Conservation (phyloP, 2,113 vertebrate species). For the rat (Rattus norvegicus) region GRCr8 NC_086022.1:161603501-161604000, state of each 20-base stretch:
- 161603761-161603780: background rate
- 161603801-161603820: too few relatives aligned
- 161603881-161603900: background rate
- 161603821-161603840: background rate
- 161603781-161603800: background rate
- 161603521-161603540: background rate
- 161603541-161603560: too few relatives aligned
- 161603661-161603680: background rate
- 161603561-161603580: too few relatives aligned
- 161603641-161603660: background rate
- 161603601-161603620: background rate
- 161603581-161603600: background rate
- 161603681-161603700: background rate
- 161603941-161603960: too few relatives aligned
- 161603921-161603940: background rate
- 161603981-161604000: too few relatives aligned
- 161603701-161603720: background rate
- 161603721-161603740: background rate
- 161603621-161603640: background rate
- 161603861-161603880: background rate
- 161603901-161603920: background rate
- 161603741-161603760: rapidly evolving
- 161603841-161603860: background rate
- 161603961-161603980: too few relatives aligned
- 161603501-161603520: background rate